These are phyloP conservation scores for Perccottus glenii DNA, from an alignment of 2,113 vertebrate genomes.

Conservation along the genomic window DNA sequence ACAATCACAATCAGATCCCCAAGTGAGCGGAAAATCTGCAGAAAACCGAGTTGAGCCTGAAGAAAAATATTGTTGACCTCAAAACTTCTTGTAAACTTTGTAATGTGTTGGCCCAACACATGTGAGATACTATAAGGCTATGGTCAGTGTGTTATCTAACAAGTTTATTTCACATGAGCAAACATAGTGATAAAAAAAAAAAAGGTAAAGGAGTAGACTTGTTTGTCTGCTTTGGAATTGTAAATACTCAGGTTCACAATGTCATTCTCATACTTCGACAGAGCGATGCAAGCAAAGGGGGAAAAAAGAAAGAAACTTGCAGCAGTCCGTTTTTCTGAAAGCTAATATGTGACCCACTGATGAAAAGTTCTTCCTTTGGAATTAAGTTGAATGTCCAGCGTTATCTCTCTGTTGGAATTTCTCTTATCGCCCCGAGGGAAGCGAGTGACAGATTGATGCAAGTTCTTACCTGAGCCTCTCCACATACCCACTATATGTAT, in stretches of 20 bases:
- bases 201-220: slow-evolving; percentile 8
- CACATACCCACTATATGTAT: slow-evolving; percentile 78
- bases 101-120: slow-evolving; percentile 43
- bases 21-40: slow-evolving; percentile 18
- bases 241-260: slow-evolving; percentile 53
- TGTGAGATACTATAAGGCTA: slow-evolving; percentile 26
- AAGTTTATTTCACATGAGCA: slow-evolving; percentile 49
- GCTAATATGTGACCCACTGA: slow-evolving; percentile 79
- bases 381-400: slow-evolving; percentile 80
- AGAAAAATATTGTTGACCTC: slow-evolving; percentile 47
- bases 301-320: slow-evolving; percentile 25
- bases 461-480: slow-evolving; percentile 81
- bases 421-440: slow-evolving; percentile 82
- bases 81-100: slow-evolving; percentile 46
- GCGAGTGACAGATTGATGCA: slow-evolving; percentile 85
- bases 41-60: slow-evolving; percentile 21
- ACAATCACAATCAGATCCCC: slow-evolving; percentile 25
- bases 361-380: slow-evolving; percentile 82
- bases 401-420: slow-evolving; percentile 83
- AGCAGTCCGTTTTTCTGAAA: slow-evolving; percentile 66
- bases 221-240: slow-evolving; percentile 59
- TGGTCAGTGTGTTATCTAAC: slow-evolving; percentile 57
- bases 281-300: slow-evolving; percentile 40
- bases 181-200: slow-evolving; percentile 51
- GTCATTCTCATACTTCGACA: slow-evolving; percentile 52